Base-by-base conservation (phyloP, 1,140 invertebrate genomes). In the Neuroterus valhalla region DNA sequence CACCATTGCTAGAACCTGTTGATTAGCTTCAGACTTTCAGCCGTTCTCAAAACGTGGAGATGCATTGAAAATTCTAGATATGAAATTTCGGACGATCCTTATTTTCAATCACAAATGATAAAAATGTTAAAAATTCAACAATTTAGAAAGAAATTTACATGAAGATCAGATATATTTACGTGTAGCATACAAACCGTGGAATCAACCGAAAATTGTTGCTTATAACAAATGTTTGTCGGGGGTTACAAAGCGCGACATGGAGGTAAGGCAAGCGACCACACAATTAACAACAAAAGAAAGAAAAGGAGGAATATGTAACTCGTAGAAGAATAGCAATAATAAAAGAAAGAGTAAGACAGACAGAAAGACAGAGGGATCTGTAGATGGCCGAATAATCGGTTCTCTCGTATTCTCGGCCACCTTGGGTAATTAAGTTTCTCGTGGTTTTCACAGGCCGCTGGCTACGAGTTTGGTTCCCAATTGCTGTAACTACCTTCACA, bases 351-450 rank as follows among this genome's bases (percentile, higher is more conserved):
- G 23, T 23, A 14, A 12, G 11, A 23, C 12, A 21, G 17, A n/a
- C n/a, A 70, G 50, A 79, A 66, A 66, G 69, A 76, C 52, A 74
- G 70, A 72, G 46, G 46, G 45, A 69, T 66, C 46, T 55, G 71
- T 73, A 68, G 38, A 12, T 23, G 71, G 66, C 74, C 73, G 68
- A 83, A 78, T 81, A 82, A 82, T 82, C 77, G 78, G 81, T 82
- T 76, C 79, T 76, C 72, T 69, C 67, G 73, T 76, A 76, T 82
- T 80, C 72, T 80, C 71, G 78, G 76, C 81, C 79, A 84, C 79
- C 76, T 82, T 76, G 82, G 80, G 82, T 87, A 88, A 88, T 88
- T 87, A 87, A 88, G 84, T 88, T 86, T 85, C 85, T 78, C 83
- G 84, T 82, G 83, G 86, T 81, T 87, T 87, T 87, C 82, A 83